A percentile compares a stretch with the other conserved stretches of the same genome.
Conservation (phyloP, 2,888 invertebrate genomes). For the Cryptophagus acutangulus region DNA sequence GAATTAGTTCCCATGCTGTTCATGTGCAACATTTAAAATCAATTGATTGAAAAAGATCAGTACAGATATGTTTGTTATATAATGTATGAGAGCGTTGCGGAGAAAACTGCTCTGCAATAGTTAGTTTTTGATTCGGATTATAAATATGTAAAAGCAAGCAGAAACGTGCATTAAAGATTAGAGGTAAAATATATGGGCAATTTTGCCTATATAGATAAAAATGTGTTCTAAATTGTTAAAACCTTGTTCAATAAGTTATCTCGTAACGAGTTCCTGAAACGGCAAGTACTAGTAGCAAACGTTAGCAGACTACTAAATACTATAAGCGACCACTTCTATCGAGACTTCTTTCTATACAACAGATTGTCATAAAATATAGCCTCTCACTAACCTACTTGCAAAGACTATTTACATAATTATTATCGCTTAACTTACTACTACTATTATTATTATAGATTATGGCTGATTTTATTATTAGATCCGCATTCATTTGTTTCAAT, state of each 20-base stretch:
- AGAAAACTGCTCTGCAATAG: no score
- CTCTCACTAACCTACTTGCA: constrained; percentile 37
- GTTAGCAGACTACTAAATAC: background rate
- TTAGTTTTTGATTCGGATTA: no score
- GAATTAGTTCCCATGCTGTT: no score
- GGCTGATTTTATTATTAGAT: constrained; percentile 24
- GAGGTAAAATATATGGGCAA: constrained; percentile 1
- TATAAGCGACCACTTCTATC: background rate
- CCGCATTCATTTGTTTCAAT: constrained; percentile 21
- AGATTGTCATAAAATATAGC: constrained; percentile 28
- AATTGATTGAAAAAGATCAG: no score
- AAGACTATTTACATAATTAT: constrained; percentile 31
- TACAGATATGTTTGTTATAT: no score
- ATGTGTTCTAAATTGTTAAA: background rate
- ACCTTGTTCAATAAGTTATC: constrained; percentile 1
- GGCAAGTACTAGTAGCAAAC: constrained; percentile 6
- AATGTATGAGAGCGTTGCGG: no score
- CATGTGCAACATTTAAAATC: no score
- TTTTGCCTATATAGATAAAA: background rate
- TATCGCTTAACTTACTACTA: no score
- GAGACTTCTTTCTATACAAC: constrained; percentile 18
- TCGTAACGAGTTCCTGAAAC: constrained; percentile 1
- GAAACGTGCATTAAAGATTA: no score
- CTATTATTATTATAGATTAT: constrained; percentile 24
- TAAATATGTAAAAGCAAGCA: no score